Evolutionary conservation across 2,113 vertebrate species (phyloP).

Genomic region (Scomber colias): DNA sequence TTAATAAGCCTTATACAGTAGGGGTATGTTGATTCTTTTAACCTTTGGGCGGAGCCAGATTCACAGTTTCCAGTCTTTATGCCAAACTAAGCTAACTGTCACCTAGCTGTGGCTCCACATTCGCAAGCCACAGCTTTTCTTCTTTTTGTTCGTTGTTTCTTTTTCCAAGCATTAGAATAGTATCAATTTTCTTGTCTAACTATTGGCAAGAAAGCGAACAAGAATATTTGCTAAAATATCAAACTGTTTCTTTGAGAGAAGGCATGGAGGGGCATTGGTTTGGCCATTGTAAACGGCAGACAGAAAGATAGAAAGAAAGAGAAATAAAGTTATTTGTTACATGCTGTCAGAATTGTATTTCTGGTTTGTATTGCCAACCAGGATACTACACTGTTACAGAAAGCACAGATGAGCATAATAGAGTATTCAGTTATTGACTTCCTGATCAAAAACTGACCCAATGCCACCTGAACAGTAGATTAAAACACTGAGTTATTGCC

Average conservation of each 20-base stretch:
- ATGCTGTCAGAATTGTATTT: background rate
- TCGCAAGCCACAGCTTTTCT: too few species aligned
- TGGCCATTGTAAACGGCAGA: background rate
- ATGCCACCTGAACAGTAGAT: conserved; percentile 5
- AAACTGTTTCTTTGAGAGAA: background rate
- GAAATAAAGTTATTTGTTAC: background rate
- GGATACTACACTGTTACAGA: background rate
- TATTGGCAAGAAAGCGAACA: background rate
- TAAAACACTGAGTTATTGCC: conserved; percentile 20
- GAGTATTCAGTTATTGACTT: background rate
- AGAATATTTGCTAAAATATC: background rate
- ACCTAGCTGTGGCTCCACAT: too few species aligned
- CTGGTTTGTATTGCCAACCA: background rate
- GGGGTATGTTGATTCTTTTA: too few species aligned
- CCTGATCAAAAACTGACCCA: background rate
- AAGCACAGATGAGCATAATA: background rate
- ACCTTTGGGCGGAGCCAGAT: too few species aligned
- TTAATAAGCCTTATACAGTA: too few species aligned
- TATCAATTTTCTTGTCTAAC: background rate
- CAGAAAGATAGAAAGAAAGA: too few species aligned
- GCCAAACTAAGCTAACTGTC: too few species aligned
- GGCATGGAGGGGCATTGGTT: background rate
- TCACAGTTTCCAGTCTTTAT: too few species aligned
- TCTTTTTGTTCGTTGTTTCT: too few species aligned
- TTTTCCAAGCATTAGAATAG: too few species aligned